Base-by-base conservation (phyloP, 1,140 invertebrate genomes). In the Drosophila tsacasi region DNA sequence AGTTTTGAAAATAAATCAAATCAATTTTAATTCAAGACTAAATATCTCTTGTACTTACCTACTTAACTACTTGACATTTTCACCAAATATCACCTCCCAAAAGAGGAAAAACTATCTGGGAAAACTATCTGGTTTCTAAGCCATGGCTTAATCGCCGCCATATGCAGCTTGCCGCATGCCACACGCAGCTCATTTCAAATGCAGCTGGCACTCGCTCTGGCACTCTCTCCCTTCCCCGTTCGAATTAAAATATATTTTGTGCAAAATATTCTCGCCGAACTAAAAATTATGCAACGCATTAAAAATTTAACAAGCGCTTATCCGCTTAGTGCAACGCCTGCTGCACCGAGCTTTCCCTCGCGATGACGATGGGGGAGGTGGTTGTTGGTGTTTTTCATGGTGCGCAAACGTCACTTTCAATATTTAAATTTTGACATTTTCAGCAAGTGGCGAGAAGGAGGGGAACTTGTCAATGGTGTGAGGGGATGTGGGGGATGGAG, bases 231-330 rank as follows among this genome's bases (percentile, higher is more conserved):
- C 23, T 12, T 7, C 39, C 19, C 35, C 37, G 39, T 71, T 78
- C 59, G 81, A 81, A 87, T 89, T 87, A 84, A 87, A 87, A 83
- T 81, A 50, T 50, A 81, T 79, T 81, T 73, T 68, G 85, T 78
- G 83, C 68, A 68, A 81, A 78, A 87, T 83, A 87, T 83, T 78
- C 84, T 50, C 77, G 63, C 46, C 61, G 54, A 90, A 84, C 81
- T 90, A 66, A 89, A 89, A 90, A 90, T 90, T 89, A 90, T 89
- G 83, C 83, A 87, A 89, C 54, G 85, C 84, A 89, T 89, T 89
- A 89, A 90, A 89, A 89, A 89, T 89, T 89, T 89, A 90, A 89
- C 84, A 90, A 89, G 78, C 81, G 84, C 85, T 89, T 89, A 89
- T 89, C 85, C 84, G 84, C 84, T 89, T 89, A 89, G 81, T 78